A percentile compares a stretch with the other conserved stretches of the same genome.
phyloP scores from a whole-genome alignment of 1,140 invertebrate species.

The Trichomalopsis sarcophagae region DNA sequence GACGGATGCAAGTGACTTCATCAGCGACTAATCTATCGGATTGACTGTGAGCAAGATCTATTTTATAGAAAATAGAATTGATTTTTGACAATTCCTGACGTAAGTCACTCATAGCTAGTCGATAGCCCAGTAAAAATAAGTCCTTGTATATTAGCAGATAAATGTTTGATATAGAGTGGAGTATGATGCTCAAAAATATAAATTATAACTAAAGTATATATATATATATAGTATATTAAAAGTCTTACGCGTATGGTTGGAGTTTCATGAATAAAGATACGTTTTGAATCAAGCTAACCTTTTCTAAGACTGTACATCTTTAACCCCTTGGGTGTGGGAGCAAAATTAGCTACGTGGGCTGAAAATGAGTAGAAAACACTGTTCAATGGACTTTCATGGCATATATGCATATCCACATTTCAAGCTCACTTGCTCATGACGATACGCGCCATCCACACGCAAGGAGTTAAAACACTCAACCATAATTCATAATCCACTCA shows the following conservation, averaged over 20 bases:
- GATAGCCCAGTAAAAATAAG: slow-evolving; percentile 22
- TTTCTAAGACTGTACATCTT: slow-evolving; percentile 49
- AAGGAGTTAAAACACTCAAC: slow-evolving; percentile 53
- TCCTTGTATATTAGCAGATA: not conserved
- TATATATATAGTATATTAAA: slow-evolving; percentile 45
- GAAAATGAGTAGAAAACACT: slow-evolving; percentile 53
- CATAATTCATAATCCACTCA: slow-evolving; percentile 49
- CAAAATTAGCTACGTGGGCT: slow-evolving; percentile 47
- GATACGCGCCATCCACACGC: slow-evolving; percentile 52
- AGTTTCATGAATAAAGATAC: slow-evolving; percentile 49
- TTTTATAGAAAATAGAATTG: not conserved
- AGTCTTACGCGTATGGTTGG: slow-evolving; percentile 49
- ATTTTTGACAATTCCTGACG: not conserved
- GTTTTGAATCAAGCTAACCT: slow-evolving; percentile 51
- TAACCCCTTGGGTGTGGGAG: slow-evolving; percentile 55
- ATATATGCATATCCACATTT: slow-evolving; percentile 52
- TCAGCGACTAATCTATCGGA: not conserved
- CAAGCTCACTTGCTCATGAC: slow-evolving; percentile 54
- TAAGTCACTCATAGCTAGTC: not conserved
- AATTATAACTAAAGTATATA: slow-evolving; percentile 40
- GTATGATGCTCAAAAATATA: slow-evolving; percentile 13
- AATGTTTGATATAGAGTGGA: slow-evolving; percentile 12
- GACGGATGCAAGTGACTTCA: not conserved
- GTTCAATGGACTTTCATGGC: slow-evolving; percentile 49
- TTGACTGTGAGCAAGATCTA: not conserved